A percentile compares a stretch with the other conserved stretches of the same genome.
These are phyloP conservation scores for Saturnia japonica DNA, from an alignment of 2,888 invertebrate species.

Conservation along the genomic window DNA sequence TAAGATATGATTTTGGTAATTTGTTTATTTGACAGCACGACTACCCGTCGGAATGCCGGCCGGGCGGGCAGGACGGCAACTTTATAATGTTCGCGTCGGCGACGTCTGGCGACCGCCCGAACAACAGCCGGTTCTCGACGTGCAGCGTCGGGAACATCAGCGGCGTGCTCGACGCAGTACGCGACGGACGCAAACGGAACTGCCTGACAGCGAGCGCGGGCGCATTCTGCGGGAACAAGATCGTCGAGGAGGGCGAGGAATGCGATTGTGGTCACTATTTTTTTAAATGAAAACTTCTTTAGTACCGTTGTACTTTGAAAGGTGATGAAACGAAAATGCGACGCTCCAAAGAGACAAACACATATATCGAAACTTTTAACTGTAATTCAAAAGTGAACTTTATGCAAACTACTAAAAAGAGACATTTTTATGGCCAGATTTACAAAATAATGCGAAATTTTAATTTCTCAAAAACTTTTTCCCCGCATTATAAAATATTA, in stretches of 20 bases:
- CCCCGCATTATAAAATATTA: too few species aligned
- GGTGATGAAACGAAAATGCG: too few species aligned
- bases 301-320: too few species aligned
- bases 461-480: too few species aligned
- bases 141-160: conserved; percentile 98
- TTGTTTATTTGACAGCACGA: conserved; percentile 87
- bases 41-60: conserved; percentile 94
- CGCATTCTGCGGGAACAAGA: conserved; percentile 99
- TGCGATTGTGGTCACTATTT: conserved; percentile 91
- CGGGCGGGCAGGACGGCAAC: conserved; percentile 96
- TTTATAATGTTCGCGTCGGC: conserved; percentile 99
- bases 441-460: too few species aligned
- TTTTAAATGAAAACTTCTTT: too few species aligned
- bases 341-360: too few species aligned
- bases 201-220: conserved; percentile 94
- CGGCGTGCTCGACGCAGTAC: conserved; percentile 94
- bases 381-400: too few species aligned
- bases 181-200: conserved; percentile 94
- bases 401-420: too few species aligned
- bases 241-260: conserved; percentile 98
- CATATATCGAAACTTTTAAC: too few species aligned
- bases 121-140: conserved; percentile 98
- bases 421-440: too few species aligned
- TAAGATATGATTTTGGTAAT: background rate
- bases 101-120: conserved; percentile 98